Evolutionary conservation across 2,797 vertebrate species (phyloP).

Genomic region (Rhyacichthys aspro): DNA sequence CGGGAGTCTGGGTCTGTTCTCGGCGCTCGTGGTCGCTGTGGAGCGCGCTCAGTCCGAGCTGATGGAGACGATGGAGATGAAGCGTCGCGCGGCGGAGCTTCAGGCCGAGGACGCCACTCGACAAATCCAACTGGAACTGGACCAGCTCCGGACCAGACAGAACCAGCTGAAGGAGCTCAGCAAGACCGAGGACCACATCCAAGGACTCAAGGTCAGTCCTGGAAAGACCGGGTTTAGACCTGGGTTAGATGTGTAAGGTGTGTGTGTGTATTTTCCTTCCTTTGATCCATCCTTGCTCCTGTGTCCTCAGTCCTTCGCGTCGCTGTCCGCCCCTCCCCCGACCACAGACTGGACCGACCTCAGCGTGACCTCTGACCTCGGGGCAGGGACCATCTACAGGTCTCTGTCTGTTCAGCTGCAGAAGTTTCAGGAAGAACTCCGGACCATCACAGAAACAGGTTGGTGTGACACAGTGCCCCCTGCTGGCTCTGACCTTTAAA

Average conservation of each 20-base stretch:
- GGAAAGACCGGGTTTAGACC: too few species aligned
- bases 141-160: constrained; percentile 61
- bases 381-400: constrained; percentile 59
- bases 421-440: constrained; percentile 67
- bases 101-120: constrained; percentile 65
- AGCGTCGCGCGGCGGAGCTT: constrained; percentile 44
- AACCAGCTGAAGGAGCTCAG: constrained; percentile 53
- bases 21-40: constrained; percentile 54
- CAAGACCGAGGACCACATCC: constrained; percentile 59
- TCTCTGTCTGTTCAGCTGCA: constrained; percentile 65
- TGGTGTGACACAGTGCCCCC: constrained; percentile 18
- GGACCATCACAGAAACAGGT: constrained; percentile 60
- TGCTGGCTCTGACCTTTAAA: constrained; percentile 5
- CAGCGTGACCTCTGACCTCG: constrained; percentile 64
- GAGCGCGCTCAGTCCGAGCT: constrained; percentile 70
- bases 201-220: constrained; percentile 65
- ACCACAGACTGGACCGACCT: constrained; percentile 71
- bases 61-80: constrained; percentile 71
- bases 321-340: constrained; percentile 41
- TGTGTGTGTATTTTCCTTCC: too few species aligned
- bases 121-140: constrained; percentile 74
- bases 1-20: constrained; percentile 60
- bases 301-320: constrained; percentile 51
- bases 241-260: too few species aligned
- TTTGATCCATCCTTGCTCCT: background rate